Evolutionary conservation across 2,113 vertebrate genomes (phyloP), one percentile per base, ranked within the genome.

Genomic region (Epinephelus cyanopodus): DNA sequence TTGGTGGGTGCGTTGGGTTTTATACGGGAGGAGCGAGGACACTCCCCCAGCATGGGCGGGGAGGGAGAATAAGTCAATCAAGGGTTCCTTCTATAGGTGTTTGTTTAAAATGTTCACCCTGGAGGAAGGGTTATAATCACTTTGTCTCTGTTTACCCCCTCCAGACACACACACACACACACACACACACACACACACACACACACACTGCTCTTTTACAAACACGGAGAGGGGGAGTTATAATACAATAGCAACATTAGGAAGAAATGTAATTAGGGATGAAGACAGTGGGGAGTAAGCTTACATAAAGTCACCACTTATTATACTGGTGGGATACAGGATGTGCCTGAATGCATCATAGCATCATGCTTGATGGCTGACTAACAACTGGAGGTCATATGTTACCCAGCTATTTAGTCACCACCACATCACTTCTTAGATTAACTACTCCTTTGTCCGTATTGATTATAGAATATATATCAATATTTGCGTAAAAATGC

Each of bases 81-180:
- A 64, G 71, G 74, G 62, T 73, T 85, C 25, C 80, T 93, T 94
- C 94, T 96, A 72, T 95, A 95, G 94, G 87, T 96, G 92, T 94
- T 92, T 89, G 91, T 88, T 91, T 88, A 87, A 92, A 92, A 91
- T 87, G 84, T 94, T 90, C 88, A 86, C 84, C 84, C 67, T 54
- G 82, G 68, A 64, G 84, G 83, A 86, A 90, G 69, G 86, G 82
- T 84, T 84, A 77, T 39, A 86, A 90, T 86, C 88, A 82, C 69
- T 69, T 50, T 74, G 82, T 74, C 81, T 56, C 54, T 67, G 50
- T 82, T 86, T 71, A 66, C 54, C 14, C 48, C 48, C 29, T 33
- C 66, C 42, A 5, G 25, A 5, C 62, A 23, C 12, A 4, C 39
- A 17, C 45, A 50, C 64, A 27, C 63, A 47, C 21, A 23, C 14